phyloP scores from a whole-genome alignment of 2,113 vertebrate genomes.

The Columba janthina region DNA sequence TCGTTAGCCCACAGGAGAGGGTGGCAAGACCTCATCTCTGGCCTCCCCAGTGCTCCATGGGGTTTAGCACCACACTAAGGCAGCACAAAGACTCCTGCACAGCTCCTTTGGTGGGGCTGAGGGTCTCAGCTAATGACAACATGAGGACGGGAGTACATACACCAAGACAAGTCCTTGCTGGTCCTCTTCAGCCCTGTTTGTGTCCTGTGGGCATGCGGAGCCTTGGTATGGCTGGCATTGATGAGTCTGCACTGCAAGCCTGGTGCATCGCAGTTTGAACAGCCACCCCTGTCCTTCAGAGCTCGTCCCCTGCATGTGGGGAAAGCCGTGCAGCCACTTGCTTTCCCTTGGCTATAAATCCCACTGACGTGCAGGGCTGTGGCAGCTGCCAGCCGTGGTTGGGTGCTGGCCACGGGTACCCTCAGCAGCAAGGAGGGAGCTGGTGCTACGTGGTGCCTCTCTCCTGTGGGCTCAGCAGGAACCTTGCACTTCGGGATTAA shows the following conservation, averaged over 20 bases:
- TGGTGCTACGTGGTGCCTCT: neutral
- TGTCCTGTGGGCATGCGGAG: neutral
- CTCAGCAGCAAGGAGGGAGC: fast-evolving
- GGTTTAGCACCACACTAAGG: neutral
- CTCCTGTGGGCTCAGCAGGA: neutral
- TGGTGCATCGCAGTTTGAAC: neutral
- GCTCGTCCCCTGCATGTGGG: neutral
- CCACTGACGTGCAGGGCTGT: neutral
- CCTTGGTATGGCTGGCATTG: fast-evolving
- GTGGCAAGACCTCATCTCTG: neutral
- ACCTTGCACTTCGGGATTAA: neutral
- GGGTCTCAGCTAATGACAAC: fast-evolving
- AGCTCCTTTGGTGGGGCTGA: neutral
- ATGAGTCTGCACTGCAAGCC: neutral
- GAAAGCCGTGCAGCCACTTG: neutral
- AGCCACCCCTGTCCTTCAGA: neutral
- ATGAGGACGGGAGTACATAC: fast-evolving
- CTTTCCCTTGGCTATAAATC: neutral
- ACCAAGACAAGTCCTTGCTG: neutral
- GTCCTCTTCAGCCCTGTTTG: neutral
- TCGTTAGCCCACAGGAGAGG: fast-evolving
- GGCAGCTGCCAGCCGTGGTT: neutral
- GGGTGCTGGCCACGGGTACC: neutral
- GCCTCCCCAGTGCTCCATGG: neutral
- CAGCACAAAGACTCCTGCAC: neutral